Percentiles rank a stretch among this genome's conserved stretches.
Evolutionary conservation across 2,113 vertebrate species (phyloP).

Genomic region (Bos javanicus): DNA sequence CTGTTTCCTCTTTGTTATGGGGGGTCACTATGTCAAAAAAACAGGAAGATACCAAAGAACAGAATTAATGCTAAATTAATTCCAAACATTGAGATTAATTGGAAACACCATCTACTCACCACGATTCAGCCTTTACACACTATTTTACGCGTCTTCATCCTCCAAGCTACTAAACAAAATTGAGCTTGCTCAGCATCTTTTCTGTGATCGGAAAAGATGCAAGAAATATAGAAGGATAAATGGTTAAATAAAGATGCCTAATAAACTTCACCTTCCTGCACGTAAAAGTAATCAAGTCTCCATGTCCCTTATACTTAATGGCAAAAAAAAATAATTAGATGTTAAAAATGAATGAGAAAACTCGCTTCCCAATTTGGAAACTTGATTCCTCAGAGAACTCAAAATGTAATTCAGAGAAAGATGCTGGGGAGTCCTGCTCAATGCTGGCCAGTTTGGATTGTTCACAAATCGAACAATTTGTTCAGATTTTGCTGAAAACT

Average conservation of each 20-base stretch:
- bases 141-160: neutral
- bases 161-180: neutral
- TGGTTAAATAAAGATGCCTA: neutral
- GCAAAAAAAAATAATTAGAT: neutral
- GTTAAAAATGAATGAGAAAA: conserved; percentile 7
- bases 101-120: neutral
- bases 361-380: neutral
- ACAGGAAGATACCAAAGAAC: conserved; percentile 6
- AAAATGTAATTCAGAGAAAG: neutral
- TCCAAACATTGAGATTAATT: neutral
- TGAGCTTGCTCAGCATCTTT: neutral
- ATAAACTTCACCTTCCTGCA: neutral
- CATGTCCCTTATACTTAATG: neutral
- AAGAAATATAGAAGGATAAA: neutral
- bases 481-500: neutral
- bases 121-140: neutral
- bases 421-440: neutral
- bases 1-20: conserved; percentile 39
- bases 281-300: neutral
- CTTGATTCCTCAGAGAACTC: neutral
- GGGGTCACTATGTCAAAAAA: conserved; percentile 28
- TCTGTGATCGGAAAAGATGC: neutral
- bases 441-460: neutral
- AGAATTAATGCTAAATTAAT: conserved; percentile 39
- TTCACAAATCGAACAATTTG: neutral